Evolutionary conservation across 2,797 vertebrate genomes (phyloP).

Genomic region (Etheostoma nigrum): DNA sequence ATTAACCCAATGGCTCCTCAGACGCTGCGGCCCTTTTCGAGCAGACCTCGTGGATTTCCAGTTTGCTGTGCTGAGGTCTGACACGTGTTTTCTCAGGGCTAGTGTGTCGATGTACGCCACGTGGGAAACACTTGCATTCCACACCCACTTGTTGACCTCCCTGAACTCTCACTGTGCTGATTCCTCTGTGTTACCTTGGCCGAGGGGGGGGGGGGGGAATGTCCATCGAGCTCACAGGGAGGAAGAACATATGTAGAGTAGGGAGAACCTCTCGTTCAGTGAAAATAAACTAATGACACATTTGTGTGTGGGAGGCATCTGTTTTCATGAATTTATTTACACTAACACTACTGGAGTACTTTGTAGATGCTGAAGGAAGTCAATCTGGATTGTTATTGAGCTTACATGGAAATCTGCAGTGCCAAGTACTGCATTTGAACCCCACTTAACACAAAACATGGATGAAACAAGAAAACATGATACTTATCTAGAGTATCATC

Average conservation of each 20-base stretch:
- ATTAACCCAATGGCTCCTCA: conserved; percentile 27
- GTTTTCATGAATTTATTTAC: conserved; percentile 54
- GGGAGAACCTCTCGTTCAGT: conserved; percentile 45
- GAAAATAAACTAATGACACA: conserved; percentile 60
- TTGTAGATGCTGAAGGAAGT: conserved; percentile 23
- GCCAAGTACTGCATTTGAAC: conserved; percentile 37
- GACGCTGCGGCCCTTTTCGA: conserved; percentile 19
- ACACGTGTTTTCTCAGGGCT: conserved; percentile 68
- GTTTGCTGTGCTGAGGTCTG: conserved; percentile 38
- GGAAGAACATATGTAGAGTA: conserved; percentile 46
- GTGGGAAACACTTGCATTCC: conserved; percentile 79
- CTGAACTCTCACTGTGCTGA: conserved; percentile 65
- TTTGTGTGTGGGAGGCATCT: conserved; percentile 47
- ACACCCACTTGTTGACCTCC: conserved; percentile 80
- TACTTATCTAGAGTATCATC: conserved; percentile 50
- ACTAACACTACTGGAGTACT: conserved; percentile 24
- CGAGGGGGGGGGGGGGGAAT: conserved; percentile 58
- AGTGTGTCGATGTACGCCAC: conserved; percentile 48
- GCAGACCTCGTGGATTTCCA: conserved; percentile 51
- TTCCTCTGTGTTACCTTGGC: conserved; percentile 63
- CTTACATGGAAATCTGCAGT: conserved; percentile 34
- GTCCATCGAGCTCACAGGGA: conserved; percentile 58
- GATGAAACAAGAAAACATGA: conserved; percentile 38
- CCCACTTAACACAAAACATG: conserved; percentile 23
- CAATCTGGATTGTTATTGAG: conserved; percentile 29